Evolutionary conservation across 2,797 vertebrate genomes (phyloP), one percentile per base, ranked within the genome.

Genomic region (Coreius guichenoti): DNA sequence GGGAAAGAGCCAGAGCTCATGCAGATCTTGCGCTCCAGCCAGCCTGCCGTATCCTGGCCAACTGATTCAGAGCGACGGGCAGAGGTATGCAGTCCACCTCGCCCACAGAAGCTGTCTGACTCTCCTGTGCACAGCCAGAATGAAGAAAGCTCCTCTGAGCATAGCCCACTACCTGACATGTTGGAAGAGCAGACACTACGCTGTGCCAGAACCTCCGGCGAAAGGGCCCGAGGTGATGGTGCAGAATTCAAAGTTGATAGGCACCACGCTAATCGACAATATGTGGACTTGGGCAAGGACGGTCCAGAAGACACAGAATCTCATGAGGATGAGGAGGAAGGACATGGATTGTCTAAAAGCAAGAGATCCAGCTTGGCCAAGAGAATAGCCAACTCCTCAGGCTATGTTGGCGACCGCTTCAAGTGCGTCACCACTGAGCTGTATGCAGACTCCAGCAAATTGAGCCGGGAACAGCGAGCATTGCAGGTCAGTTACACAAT

Each of bases 361-460:
- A 96, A 95, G 93, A 96, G 96, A 43, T 98, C 98, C 56, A 98
- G 98, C 89, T 87, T 99, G 93, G 97, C 98, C 87, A 99, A 98
- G 91, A 95, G 98, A 92, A 99, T 99, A 0, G 98, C 98, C 39
- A 99, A 99, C 94, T 99, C 98, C 29, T 95, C 97, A 0, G 98
- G 98, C 95, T 99, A 97, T 3, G 98, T 99, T 93, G 98, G 98
- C 86, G 98, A 99, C 92, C 96, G 97, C 87, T 98, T 99, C 96
- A 99, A 99, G 94, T 99, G 97, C 83, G 96, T 99, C 93, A 99
- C 98, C 54, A 99, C 98, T 0, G 98, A 99, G 92, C 96, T 99
- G 91, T 99, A 98, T 0, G 98, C 98, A 0, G 98, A 99, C 93
- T 98, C 98, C 92, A 99, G 97, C 95, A 98, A 99, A 94, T 96